Base-by-base conservation (phyloP, 2,113 vertebrate genomes). In the Amphiprion percula region DNA sequence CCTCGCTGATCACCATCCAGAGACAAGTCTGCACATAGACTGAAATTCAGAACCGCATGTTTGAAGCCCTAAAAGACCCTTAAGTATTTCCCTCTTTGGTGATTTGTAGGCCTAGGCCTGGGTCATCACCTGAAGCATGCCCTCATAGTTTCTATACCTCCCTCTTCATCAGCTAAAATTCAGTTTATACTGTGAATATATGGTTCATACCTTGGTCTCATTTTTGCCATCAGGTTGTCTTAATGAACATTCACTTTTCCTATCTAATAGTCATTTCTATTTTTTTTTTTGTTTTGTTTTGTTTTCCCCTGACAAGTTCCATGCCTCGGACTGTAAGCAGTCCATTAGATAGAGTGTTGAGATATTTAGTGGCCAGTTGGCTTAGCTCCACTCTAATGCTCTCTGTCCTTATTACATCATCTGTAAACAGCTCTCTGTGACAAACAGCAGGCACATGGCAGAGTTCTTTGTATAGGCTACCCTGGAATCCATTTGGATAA, bases 381-480 rank as follows among this genome's bases (percentile, higher is more conserved):
- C 82, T 79, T 69, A 64, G 76, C 67, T 62, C 72, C 82, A 64
- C 60, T 68, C 67, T 76, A 83, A 87, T 80, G 69, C 74, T 83
- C 88, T 83, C 77, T 89, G 83, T 88, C 72, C 69, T 71, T 74
- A 82, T 91, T 85, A 75, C 82, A 82, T 86, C 84, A 91, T 88
- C 76, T 70, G 82, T 70, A 84, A 90, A 86, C 78, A 68, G 47
- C 83, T 69, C 74, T 33, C 61, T 65, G 62, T 47, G 54, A 63
- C 72, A 74, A 78, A 68, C 84, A 56, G 41, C 59, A 75, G 70
- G 59, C 59, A 72, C 76, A 84, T 59, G 47, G 21, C n/a, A 5
- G 55, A 26, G 64, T 55, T 75, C 64, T 77, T 68, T 79, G 56
- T 84, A 2, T 14, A 12, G 61, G 50, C 67, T 63, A 16, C 17